phyloP scores from a whole-genome alignment of 2,888 invertebrate genomes.

The Empis livida region DNA sequence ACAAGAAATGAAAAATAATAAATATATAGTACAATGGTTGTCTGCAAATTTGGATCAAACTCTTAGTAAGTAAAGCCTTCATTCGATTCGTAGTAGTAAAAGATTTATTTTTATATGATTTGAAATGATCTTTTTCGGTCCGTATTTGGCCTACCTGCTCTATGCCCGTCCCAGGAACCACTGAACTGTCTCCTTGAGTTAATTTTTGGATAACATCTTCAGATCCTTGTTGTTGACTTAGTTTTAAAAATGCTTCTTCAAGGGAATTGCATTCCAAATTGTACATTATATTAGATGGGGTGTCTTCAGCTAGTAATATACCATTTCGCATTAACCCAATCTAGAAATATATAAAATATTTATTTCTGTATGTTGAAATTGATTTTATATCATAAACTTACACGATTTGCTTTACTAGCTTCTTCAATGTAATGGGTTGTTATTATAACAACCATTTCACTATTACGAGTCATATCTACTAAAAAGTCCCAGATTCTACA shows the following conservation, averaged over 20 bases:
- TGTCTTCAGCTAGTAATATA: slow-evolving; percentile 69
- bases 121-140: not conserved
- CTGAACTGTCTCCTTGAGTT: not conserved
- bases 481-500: slow-evolving; percentile 80
- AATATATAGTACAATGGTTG: slow-evolving; percentile 51
- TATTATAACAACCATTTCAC: slow-evolving; percentile 70
- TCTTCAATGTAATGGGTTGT: slow-evolving; percentile 95
- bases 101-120: too few relatives aligned
- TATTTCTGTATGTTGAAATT: too few relatives aligned
- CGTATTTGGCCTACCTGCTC: slow-evolving; percentile 6
- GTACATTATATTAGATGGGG: slow-evolving; percentile 59
- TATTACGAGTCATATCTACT: slow-evolving; percentile 52
- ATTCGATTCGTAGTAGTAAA: slow-evolving; percentile 34
- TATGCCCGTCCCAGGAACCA: slow-evolving; percentile 15
- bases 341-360: slow-evolving; percentile 36
- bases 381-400: slow-evolving; percentile 30
- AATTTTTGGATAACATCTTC: slow-evolving; percentile 18
- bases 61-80: slow-evolving; percentile 56
- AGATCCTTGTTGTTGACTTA: slow-evolving; percentile 47
- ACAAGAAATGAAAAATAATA: not conserved
- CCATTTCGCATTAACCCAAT: slow-evolving; percentile 85
- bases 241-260: slow-evolving; percentile 76
- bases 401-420: slow-evolving; percentile 66
- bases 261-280: slow-evolving; percentile 58
- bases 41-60: slow-evolving; percentile 52